Base-by-base conservation (phyloP, 53 echinoderm and acorn worm species). In the Zoroaster sp. region DNA sequence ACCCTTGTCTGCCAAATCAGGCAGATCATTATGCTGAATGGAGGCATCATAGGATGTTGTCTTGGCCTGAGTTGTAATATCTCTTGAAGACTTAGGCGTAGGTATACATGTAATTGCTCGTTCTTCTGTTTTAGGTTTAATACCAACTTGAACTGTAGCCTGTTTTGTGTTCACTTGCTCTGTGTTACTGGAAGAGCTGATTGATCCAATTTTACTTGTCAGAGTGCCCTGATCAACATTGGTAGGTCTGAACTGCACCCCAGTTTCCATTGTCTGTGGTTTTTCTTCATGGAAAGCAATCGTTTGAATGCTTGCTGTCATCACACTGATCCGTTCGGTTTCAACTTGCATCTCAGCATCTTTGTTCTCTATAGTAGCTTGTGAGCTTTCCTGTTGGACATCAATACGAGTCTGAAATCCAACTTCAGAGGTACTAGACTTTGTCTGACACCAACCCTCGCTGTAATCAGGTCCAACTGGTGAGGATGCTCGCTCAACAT, bases 401-500 rank as follows among this genome's bases (percentile, higher is more conserved):
- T n/a, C n/a, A n/a, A n/a, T n/a, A n/a, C n/a, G n/a, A n/a, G n/a
- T n/a, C 39, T 78, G 78, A 15, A 78, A 38, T 35, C 54, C 78
- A 17, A 78, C 12, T 37, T 55, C 49, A 69, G 49, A 46, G 81
- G 92, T 40, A 40, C 47, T 42, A 34, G 88, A 13, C 32, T 21
- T 43, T 34, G 83, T 83, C 83, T 83, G 83, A 34, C 69, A 70
- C 33, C 45, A 30, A 15, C 83, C 69, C 11, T 85, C 78, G 4
- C 43, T 66, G 67, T 83, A 36, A 38, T 71, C 72, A 14, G 37
- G 34, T 17, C 39, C 68, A 49, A 80, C n/a, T 4, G 89, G 79
- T 45, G 89, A 89, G 52, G 80, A 80, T 52, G 89, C 79, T 71
- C 80, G 63, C 38, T 89, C 89, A 20, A 51, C 25, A 20, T 40